Evolutionary conservation across 2,797 vertebrate species (phyloP), one percentile per base, ranked within the genome.

Genomic region (Rhabdomys pumilio): DNA sequence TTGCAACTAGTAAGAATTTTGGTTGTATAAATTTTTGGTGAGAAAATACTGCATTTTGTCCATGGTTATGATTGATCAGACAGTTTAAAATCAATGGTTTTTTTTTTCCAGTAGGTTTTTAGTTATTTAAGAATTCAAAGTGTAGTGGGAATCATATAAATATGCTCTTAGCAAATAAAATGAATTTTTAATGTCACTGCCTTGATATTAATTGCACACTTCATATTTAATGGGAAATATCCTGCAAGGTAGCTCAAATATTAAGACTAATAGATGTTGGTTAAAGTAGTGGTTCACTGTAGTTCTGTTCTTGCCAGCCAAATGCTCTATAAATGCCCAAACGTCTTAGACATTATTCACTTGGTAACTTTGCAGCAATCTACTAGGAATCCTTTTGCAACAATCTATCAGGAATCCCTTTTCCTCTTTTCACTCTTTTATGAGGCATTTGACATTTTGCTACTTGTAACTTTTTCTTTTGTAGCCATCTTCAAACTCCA

Each of bases 191-290:
- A 84, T 90, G 41, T 38, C 77, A 14, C 50, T 76, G 76, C 67
- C 55, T 15, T 59, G 61, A 55, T 91, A 65, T 55, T 93, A 96
- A 92, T 84, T 94, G 20, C 34, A 90, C 72, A 38, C 65, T 76
- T 97, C 41, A 77, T 22, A 38, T 93, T 73, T 96, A 92, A 82
- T 65, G 38, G 19, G 50, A 34, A 59, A 83, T 96, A 93, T 90
- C 90, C 61, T 88, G 29, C 61, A 76, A 96, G 79, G 91, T 50
- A 77, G n/a, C 72, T 31, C 31, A 94, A 77, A 77, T 81, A 89
- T 92, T 88, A 92, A 97, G 95, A 95, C 90, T 82, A 92, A 83
- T 95, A 67, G 65, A 90, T 73, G 31, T 77, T 83, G 96, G 26
- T 67, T 1, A 84, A 91, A 82, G 61, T 69, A 53, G 44, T 2